Percentiles rank a stretch among this genome's conserved stretches.
phyloP scores from a whole-genome alignment of 2,113 vertebrate species.

The Phyllopteryx taeniolatus region DNA sequence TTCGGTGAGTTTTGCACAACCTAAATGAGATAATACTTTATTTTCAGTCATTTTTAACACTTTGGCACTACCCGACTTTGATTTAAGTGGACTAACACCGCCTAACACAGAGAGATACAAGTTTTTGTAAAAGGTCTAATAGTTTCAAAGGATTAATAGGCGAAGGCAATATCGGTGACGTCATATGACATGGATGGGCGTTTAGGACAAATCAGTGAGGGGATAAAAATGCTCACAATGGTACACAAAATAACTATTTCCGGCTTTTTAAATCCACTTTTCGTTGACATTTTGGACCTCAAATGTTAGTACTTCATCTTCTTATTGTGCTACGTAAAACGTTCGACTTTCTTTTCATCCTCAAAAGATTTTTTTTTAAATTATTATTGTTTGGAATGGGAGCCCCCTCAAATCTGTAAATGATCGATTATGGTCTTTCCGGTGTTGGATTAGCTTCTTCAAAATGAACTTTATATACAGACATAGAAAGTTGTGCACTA shows the following conservation, averaged over 20 bases:
- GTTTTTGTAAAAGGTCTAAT: background rate
- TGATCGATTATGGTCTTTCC: conserved; percentile 6
- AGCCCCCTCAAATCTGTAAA: background rate
- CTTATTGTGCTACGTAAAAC: background rate
- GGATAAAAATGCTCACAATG: conserved; percentile 30
- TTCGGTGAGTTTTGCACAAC: background rate
- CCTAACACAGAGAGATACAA: background rate
- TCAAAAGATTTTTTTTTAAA: background rate
- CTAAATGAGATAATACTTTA: background rate
- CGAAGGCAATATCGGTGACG: conserved; percentile 60
- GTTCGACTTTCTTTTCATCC: background rate
- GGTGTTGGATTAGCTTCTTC: background rate
- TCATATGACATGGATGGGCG: conserved; percentile 37
- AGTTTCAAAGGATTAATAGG: conserved; percentile 13
- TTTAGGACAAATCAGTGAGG: conserved; percentile 30
- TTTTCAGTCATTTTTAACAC: background rate
- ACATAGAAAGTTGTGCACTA: background rate
- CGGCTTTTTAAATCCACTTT: background rate
- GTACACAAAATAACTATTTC: conserved; percentile 1
- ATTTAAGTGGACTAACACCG: background rate
- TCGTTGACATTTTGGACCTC: background rate
- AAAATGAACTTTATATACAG: background rate
- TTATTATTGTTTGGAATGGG: background rate
- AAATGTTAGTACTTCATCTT: conserved; percentile 18
- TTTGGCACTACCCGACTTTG: too few relatives aligned